Evolutionary conservation across 2,888 invertebrate species (phyloP).

Genomic region (Sesia bembeciformis): DNA sequence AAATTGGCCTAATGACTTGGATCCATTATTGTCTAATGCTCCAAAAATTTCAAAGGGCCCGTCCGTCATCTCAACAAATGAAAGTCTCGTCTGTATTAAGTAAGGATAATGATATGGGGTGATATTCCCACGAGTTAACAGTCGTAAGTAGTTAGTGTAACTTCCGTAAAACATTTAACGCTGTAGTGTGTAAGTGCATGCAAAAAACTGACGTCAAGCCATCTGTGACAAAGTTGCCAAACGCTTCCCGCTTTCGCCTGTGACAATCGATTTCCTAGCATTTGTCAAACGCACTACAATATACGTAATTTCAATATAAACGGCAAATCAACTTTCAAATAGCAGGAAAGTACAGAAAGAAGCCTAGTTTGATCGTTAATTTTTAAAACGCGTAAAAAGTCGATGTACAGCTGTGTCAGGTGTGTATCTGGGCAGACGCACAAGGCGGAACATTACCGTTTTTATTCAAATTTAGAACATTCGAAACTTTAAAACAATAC

Average conservation of each 20-base stretch:
- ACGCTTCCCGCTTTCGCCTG: too few relatives aligned
- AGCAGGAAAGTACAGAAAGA: neutral
- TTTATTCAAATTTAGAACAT: constrained; percentile 55
- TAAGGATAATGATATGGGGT: neutral
- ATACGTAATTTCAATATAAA: too few relatives aligned
- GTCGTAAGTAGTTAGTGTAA: constrained; percentile 25
- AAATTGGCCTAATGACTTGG: too few relatives aligned
- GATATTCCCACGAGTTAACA: constrained; percentile 38
- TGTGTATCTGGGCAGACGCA: constrained; percentile 41
- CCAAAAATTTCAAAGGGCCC: too few relatives aligned
- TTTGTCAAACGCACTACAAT: neutral
- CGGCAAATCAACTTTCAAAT: neutral
- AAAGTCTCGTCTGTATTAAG: too few relatives aligned
- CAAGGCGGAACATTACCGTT: constrained; percentile 66
- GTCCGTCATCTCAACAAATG: too few relatives aligned
- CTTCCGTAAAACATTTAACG: constrained; percentile 31
- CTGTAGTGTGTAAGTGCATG: neutral
- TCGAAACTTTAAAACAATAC: constrained; percentile 18
- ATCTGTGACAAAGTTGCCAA: constrained; percentile 8
- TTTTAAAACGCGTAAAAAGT: constrained; percentile 8
- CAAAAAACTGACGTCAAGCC: neutral
- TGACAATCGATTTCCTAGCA: neutral
- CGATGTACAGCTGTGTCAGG: constrained; percentile 21
- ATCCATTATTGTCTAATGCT: too few relatives aligned
- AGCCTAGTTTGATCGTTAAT: constrained; percentile 11